Conservation (phyloP, 2,888 invertebrate species). For the Macaria notata region DNA sequence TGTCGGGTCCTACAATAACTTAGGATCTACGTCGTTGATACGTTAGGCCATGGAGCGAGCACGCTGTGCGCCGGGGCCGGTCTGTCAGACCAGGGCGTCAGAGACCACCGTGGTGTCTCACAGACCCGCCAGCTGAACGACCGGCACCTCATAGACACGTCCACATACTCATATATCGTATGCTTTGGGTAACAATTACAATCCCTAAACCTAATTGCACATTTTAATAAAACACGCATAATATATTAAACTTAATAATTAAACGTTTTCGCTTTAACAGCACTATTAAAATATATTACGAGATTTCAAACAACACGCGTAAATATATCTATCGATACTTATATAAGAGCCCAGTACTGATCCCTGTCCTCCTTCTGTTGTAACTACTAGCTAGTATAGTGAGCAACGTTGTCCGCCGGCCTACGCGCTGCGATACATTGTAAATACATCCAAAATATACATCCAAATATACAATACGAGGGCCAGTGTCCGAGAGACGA, state of each 20-base stretch:
- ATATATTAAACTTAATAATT: slow-evolving; percentile 63
- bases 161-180: slow-evolving; percentile 58
- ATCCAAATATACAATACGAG: slow-evolving; percentile 58
- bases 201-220: slow-evolving; percentile 70
- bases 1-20: background rate
- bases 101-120: background rate
- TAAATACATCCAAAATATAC: slow-evolving; percentile 81
- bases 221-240: slow-evolving; percentile 75
- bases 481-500: slow-evolving; percentile 53
- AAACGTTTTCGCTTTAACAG: slow-evolving; percentile 57
- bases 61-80: background rate
- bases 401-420: slow-evolving; percentile 75
- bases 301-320: slow-evolving; percentile 80
- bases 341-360: slow-evolving; percentile 68
- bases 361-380: slow-evolving; percentile 64
- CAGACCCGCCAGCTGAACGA: background rate
- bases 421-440: slow-evolving; percentile 55
- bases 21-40: background rate
- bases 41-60: slow-evolving; percentile 1
- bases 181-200: slow-evolving; percentile 77
- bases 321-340: slow-evolving; percentile 59
- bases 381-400: slow-evolving; percentile 64
- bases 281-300: slow-evolving; percentile 74
- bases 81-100: too few species aligned
- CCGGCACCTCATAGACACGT: slow-evolving; percentile 39